Evolutionary conservation across 2,113 vertebrate species (phyloP).

Genomic region (Cavia aperea): DNA sequence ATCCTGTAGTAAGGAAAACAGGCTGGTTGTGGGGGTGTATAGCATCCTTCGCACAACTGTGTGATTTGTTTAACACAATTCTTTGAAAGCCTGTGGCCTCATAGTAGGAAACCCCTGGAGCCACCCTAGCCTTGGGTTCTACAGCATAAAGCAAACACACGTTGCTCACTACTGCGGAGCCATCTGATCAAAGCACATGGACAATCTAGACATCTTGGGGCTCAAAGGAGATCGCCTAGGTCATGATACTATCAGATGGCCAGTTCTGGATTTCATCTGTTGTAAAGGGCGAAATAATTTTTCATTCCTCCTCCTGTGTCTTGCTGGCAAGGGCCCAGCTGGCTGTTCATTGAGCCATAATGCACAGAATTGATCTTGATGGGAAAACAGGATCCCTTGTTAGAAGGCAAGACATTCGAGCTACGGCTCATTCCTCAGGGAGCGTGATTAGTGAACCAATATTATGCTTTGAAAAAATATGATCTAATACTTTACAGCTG

Average conservation of each 20-base stretch:
- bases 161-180: not conserved
- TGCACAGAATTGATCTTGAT: not conserved
- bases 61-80: accelerated
- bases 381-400: not conserved
- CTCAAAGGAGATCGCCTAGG: not conserved
- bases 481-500: not conserved
- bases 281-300: not conserved
- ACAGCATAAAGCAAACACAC: accelerated
- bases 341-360: not conserved
- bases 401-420: not conserved
- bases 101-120: not conserved
- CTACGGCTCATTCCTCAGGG: not conserved
- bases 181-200: not conserved
- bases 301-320: not conserved
- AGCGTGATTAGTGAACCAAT: not conserved
- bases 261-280: slow-evolving; percentile 3
- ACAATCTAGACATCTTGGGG: not conserved
- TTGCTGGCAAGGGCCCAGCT: not conserved
- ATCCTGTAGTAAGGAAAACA: slow-evolving; percentile 2
- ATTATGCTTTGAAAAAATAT: not conserved
- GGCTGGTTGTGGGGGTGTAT: not conserved
- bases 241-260: not conserved
- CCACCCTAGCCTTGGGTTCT: not conserved
- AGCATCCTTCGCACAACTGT: not conserved
- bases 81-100: not conserved